Evolutionary conservation across 2,888 invertebrate genomes (phyloP).

Genomic region (Drosophila atripex): DNA sequence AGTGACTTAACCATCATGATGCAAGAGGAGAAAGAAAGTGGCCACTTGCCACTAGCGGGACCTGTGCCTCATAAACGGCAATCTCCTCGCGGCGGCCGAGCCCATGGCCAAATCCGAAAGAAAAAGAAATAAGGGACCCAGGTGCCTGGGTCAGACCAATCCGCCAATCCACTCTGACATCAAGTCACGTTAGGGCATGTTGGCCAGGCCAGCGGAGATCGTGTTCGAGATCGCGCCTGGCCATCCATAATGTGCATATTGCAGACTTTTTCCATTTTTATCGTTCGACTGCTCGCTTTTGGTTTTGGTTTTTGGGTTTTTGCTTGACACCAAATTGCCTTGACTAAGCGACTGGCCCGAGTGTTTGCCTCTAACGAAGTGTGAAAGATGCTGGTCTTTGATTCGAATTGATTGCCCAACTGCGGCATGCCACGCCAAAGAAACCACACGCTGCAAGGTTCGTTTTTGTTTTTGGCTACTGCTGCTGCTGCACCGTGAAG

Average conservation of each 20-base stretch:
- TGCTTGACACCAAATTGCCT: conserved; percentile 75
- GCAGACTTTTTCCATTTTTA: conserved; percentile 55
- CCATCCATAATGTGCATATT: conserved; percentile 74
- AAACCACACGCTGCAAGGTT: conserved; percentile 68
- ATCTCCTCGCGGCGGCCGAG: conserved; percentile 42
- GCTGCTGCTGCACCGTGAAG: conserved; percentile 68
- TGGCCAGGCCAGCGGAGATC: conserved; percentile 44
- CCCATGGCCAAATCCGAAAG: conserved; percentile 30
- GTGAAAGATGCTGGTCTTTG: conserved; percentile 75
- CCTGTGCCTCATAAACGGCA: conserved; percentile 64
- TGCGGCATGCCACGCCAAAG: conserved; percentile 47
- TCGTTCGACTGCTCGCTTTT: conserved; percentile 62
- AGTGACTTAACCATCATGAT: conserved; percentile 58
- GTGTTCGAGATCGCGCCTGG: conserved; percentile 28
- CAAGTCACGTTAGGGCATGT: conserved; percentile 71
- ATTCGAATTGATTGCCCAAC: conserved; percentile 77
- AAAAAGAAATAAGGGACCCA: conserved; percentile 45
- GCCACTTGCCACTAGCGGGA: conserved; percentile 28
- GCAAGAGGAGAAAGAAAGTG: conserved; percentile 74
- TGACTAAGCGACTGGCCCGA: conserved; percentile 41
- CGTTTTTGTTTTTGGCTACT: conserved; percentile 15
- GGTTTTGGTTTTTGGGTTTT: background rate
- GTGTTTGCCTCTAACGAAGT: conserved; percentile 69
- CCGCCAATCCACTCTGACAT: conserved; percentile 52
- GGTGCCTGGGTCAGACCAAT: conserved; percentile 68